A percentile compares a stretch with the other conserved stretches of the same genome.
These are phyloP conservation scores for Psittacula derbiana DNA, from an alignment of 2,797 vertebrate genomes.

Conservation along the genomic window DNA sequence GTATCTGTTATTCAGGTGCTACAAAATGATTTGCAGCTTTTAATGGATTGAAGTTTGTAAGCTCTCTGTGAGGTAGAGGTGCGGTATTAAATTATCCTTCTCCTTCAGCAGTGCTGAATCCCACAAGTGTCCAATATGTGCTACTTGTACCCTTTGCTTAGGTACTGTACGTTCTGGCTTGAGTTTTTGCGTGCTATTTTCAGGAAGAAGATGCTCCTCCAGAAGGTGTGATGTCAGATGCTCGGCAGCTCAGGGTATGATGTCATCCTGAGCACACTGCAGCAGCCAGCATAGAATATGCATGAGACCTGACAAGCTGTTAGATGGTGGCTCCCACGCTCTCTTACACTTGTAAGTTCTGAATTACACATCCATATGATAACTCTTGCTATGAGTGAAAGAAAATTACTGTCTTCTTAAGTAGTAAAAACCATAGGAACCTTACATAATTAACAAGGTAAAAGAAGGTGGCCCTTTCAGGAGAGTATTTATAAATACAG, in stretches of 20 bases:
- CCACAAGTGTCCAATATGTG: not conserved
- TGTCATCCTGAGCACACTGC: not conserved
- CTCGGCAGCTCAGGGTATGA: not conserved
- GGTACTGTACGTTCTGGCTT: not conserved
- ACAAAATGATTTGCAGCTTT: not conserved
- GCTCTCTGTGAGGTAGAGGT: not conserved
- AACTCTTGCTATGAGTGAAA: not conserved
- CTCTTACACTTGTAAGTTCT: not conserved
- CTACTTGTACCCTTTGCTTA: not conserved
- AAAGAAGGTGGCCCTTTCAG: not conserved
- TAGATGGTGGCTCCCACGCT: not conserved
- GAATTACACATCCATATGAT: not conserved
- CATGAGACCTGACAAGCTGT: not conserved
- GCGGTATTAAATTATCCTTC: not conserved
- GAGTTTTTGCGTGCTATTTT: not conserved
- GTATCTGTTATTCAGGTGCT: not conserved
- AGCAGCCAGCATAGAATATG: not conserved
- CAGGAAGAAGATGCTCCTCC: not conserved
- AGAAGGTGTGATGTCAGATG: slow-evolving; percentile 33
- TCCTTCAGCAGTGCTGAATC: not conserved
- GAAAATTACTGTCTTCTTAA: not conserved
- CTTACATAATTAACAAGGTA: not conserved
- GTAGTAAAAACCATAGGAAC: not conserved
- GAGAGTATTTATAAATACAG: not conserved
- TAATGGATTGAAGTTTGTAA: not conserved